phyloP scores from a whole-genome alignment of 2,888 invertebrate genomes.

The Exephanes ischioxanthus region DNA sequence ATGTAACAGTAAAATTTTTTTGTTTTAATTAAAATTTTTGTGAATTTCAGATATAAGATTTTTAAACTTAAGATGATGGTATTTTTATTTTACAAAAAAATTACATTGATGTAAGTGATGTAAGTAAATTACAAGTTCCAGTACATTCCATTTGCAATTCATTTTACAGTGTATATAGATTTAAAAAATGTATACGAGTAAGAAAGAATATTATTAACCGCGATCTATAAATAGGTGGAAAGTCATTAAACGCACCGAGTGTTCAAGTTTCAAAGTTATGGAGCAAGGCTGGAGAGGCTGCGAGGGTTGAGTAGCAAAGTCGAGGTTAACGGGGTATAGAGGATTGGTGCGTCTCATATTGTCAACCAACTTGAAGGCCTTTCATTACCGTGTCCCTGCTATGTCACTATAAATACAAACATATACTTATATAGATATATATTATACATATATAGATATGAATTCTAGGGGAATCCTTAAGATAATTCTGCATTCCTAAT shows the following conservation, averaged over 20 bases:
- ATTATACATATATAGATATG: not conserved
- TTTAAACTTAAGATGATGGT: too few species aligned
- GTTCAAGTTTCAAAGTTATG: constrained; percentile 15
- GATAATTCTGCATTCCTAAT: not conserved
- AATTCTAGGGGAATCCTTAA: not conserved
- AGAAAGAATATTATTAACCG: not conserved
- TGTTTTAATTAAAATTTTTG: too few species aligned
- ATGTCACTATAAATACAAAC: not conserved
- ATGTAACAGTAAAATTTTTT: too few species aligned
- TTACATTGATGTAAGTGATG: too few species aligned
- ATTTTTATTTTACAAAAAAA: too few species aligned
- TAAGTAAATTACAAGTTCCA: too few species aligned
- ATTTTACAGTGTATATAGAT: too few species aligned
- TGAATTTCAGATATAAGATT: too few species aligned
- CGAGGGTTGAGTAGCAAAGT: not conserved
- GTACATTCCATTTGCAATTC: too few species aligned
- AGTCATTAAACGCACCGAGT: constrained; percentile 1
- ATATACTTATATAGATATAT: not conserved
- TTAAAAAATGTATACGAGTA: too few species aligned
- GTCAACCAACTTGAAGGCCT: not conserved
- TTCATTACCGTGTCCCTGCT: constrained; percentile 10
- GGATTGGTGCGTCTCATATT: constrained; percentile 15
- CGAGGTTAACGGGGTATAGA: constrained; percentile 7
- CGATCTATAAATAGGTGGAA: not conserved
- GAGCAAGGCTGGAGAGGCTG: not conserved